These are phyloP conservation scores for Selenia dentaria DNA, from an alignment of 2,888 invertebrate species.

Conservation along the genomic window DNA sequence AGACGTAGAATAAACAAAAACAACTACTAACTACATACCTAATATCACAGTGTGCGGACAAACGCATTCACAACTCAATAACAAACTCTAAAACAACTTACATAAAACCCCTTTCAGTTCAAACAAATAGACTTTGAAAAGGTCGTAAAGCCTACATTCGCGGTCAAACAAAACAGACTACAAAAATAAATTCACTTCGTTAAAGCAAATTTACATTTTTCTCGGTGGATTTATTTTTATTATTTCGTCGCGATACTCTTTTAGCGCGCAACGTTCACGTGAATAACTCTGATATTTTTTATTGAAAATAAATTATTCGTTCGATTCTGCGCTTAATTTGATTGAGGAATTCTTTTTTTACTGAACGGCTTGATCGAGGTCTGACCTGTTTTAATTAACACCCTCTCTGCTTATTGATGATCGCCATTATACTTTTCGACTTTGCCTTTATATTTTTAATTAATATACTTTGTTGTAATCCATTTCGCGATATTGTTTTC, in stretches of 20 bases:
- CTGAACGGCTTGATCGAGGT: slow-evolving; percentile 17
- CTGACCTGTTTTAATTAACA: slow-evolving; percentile 32
- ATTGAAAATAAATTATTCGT: slow-evolving; percentile 48
- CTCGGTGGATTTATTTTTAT: slow-evolving; percentile 61
- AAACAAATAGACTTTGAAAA: slow-evolving; percentile 26
- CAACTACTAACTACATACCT: slow-evolving; percentile 40
- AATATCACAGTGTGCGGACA: slow-evolving; percentile 39
- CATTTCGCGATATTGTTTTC: not conserved
- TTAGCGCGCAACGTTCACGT: slow-evolving; percentile 43
- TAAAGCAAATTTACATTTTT: slow-evolving; percentile 75
- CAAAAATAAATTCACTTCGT: slow-evolving; percentile 66
- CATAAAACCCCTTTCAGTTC: slow-evolving; percentile 28
- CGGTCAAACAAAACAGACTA: slow-evolving; percentile 44
- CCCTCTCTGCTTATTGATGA: slow-evolving; percentile 20
- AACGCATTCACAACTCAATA: slow-evolving; percentile 25
- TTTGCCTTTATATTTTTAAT: slow-evolving; percentile 12
- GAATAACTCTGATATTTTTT: slow-evolving; percentile 40
- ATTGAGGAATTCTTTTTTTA: slow-evolving; percentile 42
- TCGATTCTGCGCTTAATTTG: slow-evolving; percentile 49
- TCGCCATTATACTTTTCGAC: slow-evolving; percentile 15
- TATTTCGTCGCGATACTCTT: slow-evolving; percentile 49
- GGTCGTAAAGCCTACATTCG: slow-evolving; percentile 44
- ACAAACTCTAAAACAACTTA: slow-evolving; percentile 20
- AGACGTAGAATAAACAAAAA: slow-evolving; percentile 49
- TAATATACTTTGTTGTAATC: slow-evolving; percentile 8